A percentile compares a stretch with the other conserved stretches of the same genome.
Conservation (phyloP, 2,888 invertebrate genomes). For the Crepidodera aurea region DNA sequence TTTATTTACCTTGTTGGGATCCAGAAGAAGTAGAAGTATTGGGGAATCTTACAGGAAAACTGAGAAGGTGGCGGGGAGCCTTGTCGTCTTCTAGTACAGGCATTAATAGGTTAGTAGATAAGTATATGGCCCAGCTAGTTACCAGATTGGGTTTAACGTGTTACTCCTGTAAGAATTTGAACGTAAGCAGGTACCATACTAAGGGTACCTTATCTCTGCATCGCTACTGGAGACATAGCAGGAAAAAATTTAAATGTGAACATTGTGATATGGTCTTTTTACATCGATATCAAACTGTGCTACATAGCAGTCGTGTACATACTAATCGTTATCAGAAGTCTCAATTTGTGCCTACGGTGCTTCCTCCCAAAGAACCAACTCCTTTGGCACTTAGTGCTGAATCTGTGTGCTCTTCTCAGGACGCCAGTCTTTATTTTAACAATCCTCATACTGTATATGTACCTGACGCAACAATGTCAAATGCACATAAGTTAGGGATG, state of each 20-base stretch:
- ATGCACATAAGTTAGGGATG: slow-evolving; percentile 60
- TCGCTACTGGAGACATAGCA: slow-evolving; percentile 63
- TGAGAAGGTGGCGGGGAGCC: slow-evolving; percentile 50
- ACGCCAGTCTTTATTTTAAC: slow-evolving; percentile 53
- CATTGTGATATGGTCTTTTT: slow-evolving; percentile 62
- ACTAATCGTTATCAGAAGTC: slow-evolving; percentile 46
- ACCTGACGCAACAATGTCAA: slow-evolving; percentile 58
- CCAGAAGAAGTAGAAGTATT: slow-evolving; percentile 54
- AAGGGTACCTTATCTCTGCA: slow-evolving; percentile 63
- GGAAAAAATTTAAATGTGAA: slow-evolving; percentile 61
- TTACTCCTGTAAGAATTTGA: slow-evolving; percentile 56
- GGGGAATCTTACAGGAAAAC: slow-evolving; percentile 53
- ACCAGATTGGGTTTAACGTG: slow-evolving; percentile 56
- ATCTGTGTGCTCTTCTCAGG: slow-evolving; percentile 50
- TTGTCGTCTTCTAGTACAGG: slow-evolving; percentile 44
- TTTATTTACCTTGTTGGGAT: slow-evolving; percentile 58
- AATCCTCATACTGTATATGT: slow-evolving; percentile 54
- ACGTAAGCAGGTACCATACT: slow-evolving; percentile 61
- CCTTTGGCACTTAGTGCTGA: slow-evolving; percentile 53
- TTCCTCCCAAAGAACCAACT: slow-evolving; percentile 54
- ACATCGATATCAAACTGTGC: slow-evolving; percentile 63
- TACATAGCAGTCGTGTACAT: slow-evolving; percentile 62
- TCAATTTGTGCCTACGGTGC: slow-evolving; percentile 50
- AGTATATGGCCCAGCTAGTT: slow-evolving; percentile 58
- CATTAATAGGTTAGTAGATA: slow-evolving; percentile 53